Base-by-base conservation (phyloP, 1,140 invertebrate species). In the Polypedilum vanderplanki region DNA sequence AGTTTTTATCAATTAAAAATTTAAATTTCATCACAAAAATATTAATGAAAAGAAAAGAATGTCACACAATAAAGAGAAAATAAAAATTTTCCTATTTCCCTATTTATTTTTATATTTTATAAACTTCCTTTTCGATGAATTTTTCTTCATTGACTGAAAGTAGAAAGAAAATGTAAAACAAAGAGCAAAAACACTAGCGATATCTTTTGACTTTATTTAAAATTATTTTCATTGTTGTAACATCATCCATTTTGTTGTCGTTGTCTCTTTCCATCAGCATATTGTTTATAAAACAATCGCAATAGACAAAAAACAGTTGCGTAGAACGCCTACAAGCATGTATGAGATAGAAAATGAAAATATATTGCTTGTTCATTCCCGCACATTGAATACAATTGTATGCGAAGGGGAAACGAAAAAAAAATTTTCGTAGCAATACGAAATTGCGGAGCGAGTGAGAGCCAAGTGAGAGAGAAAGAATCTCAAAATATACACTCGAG, bases 251-350 rank as follows among this genome's bases (percentile, higher is more conserved):
- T 70, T 70, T 70, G 65, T 70, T 70, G 17, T 18, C 65, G 17
- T 70, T 67, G 64, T 67, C 64, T 67, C 64, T 67, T 67, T 67
- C 64, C n/a, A 18, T 67, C 64, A 70, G 8, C 8, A 9, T 70
- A 20, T 1, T 12, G 17, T 3, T 18, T 20, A 17, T 70, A 22
- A 70, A 70, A 70, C 65, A 70, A 70, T 70, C 64, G 65, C 65
- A 70, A 70, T 70, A 70, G 65, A 70, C 65, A 70, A 70, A 70
- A 70, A 70, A 70, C 65, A 70, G 65, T 70, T 70, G 65, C 65
- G 65, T 20, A 70, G 65, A 70, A 70, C 65, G 65, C 65, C 65
- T 17, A 70, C 65, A 70, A 70, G n/a, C n/a, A 18, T 22, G 20
- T 9, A 22, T 70, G 65, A 70, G 18, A 70, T 18, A 18, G 65